Conservation (phyloP, 2,888 invertebrate species). For the Polyommatus iphigenia region DNA sequence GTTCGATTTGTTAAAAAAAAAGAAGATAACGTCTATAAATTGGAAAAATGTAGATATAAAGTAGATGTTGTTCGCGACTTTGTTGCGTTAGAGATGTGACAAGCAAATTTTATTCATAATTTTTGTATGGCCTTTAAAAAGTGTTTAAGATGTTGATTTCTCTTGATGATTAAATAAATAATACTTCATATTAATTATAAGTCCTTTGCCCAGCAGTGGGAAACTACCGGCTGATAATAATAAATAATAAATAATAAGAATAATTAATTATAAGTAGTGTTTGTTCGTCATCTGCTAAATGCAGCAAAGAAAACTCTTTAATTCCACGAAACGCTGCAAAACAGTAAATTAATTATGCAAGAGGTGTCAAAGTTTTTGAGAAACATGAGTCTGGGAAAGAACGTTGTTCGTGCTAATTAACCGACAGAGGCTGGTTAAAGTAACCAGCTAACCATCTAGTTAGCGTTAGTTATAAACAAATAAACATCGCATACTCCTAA, state of each 20-base stretch:
- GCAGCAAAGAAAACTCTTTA: not conserved
- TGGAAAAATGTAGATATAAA: not conserved
- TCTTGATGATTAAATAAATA: too few species aligned
- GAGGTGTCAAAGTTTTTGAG: slow-evolving; percentile 12
- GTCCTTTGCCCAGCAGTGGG: too few species aligned
- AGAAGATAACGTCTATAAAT: not conserved
- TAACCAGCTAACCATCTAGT: not conserved
- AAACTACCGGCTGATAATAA: too few species aligned
- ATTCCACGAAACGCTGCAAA: not conserved
- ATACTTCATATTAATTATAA: too few species aligned
- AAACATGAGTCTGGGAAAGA: slow-evolving; percentile 8
- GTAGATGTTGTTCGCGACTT: not conserved
- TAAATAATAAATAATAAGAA: too few species aligned
- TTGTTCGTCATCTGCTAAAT: not conserved
- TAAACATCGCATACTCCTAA: not conserved
- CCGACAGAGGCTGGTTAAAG: not conserved
- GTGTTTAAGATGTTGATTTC: too few species aligned
- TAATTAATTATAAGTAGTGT: too few species aligned
- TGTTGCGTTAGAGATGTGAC: too few species aligned
- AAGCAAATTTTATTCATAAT: too few species aligned
- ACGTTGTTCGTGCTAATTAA: slow-evolving; percentile 5
- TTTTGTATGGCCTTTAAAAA: too few species aligned
- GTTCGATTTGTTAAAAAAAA: not conserved
- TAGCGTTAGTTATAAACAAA: slow-evolving; percentile 1
- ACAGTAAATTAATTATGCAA: slow-evolving; percentile 3